Evolutionary conservation across 2,888 invertebrate genomes (phyloP).

Genomic region (Imbricaverruca yamaguchii): DNA sequence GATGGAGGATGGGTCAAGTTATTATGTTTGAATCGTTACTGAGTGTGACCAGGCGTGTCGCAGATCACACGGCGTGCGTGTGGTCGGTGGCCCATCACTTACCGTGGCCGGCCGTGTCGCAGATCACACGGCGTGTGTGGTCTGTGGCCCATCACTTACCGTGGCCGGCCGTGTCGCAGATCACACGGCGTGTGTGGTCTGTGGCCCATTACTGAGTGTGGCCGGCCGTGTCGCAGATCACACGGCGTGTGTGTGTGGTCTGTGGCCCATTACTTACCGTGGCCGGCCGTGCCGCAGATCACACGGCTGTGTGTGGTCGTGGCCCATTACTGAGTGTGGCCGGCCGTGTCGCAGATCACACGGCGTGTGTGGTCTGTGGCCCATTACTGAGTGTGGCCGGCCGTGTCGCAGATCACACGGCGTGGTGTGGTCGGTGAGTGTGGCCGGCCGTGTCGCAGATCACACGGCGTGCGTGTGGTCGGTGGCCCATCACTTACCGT

Average conservation of each 20-base stretch:
- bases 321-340: no score
- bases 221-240: conserved; percentile 56
- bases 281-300: conserved; percentile 52
- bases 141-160: no score
- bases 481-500: no score
- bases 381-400: no score
- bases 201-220: no score
- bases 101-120: not conserved
- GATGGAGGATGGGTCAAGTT: no score
- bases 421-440: conserved; percentile 92
- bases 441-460: conserved; percentile 68
- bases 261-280: no score
- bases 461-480: conserved; percentile 93
- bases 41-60: not conserved
- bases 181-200: conserved; percentile 92
- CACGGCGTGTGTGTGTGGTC: conserved; percentile 85
- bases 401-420: conserved; percentile 67
- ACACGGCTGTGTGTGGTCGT: conserved; percentile 94
- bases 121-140: conserved; percentile 96
- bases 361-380: conserved; percentile 91
- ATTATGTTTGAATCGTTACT: no score
- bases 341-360: conserved; percentile 60
- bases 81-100: conserved; percentile 94
- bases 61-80: conserved; percentile 87
- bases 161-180: conserved; percentile 49